Evolutionary conservation across 2,888 invertebrate genomes (phyloP).

Genomic region (Endotricha flammealis): DNA sequence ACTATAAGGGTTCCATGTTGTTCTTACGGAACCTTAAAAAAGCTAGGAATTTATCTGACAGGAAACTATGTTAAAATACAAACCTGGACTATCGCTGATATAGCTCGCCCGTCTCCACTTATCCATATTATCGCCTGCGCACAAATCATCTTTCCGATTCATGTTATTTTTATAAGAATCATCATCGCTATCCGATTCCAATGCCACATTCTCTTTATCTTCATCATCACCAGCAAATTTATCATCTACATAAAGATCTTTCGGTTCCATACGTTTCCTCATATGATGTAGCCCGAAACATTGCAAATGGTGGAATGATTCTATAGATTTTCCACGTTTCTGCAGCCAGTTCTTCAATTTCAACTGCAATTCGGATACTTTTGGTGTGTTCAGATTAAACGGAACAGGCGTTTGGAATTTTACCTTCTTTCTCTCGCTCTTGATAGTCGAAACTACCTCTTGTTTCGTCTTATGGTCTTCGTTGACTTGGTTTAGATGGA

Average conservation of each 20-base stretch:
- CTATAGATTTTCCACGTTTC: conserved; percentile 66
- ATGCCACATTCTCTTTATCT: conserved; percentile 72
- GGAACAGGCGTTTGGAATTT: conserved; percentile 56
- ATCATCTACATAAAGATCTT: conserved; percentile 24
- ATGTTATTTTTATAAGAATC: conserved; percentile 55
- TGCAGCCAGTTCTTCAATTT: conserved; percentile 72
- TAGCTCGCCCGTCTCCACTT: conserved; percentile 53
- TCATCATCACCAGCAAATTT: conserved; percentile 49
- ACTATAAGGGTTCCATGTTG: too few relatives aligned
- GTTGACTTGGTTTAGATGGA: conserved; percentile 41
- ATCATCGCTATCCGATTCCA: conserved; percentile 59
- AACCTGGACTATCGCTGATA: conserved; percentile 43
- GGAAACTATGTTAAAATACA: too few relatives aligned
- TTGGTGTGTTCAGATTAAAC: conserved; percentile 52
- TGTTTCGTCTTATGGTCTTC: conserved; percentile 50
- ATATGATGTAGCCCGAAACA: conserved; percentile 69
- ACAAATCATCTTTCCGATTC: conserved; percentile 31
- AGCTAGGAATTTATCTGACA: too few relatives aligned
- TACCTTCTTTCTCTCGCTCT: conserved; percentile 62
- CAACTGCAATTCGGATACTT: conserved; percentile 53
- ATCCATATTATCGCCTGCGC: conserved; percentile 23
- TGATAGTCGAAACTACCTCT: conserved; percentile 52
- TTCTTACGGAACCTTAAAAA: too few relatives aligned
- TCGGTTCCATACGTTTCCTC: too few relatives aligned
- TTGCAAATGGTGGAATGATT: conserved; percentile 72